phyloP scores from a whole-genome alignment of 2,888 invertebrate species.

The Loripinus fragilis region DNA sequence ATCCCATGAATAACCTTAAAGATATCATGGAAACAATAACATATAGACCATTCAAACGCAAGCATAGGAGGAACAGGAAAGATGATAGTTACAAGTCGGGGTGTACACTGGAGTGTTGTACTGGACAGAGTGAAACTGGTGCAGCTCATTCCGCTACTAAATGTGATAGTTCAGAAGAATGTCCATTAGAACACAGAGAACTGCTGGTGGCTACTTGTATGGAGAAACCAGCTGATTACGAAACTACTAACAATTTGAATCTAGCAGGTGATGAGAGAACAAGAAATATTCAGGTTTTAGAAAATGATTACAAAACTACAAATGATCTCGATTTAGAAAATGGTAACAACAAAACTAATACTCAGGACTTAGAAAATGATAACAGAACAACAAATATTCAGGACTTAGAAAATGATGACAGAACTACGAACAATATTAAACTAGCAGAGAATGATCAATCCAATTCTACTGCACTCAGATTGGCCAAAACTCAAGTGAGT shows the following conservation, averaged over 20 bases:
- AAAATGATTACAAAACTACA: too few relatives aligned
- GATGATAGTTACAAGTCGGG: constrained; percentile 34
- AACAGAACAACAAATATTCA: too few relatives aligned
- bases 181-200: constrained; percentile 11
- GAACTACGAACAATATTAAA: too few relatives aligned
- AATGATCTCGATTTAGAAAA: too few relatives aligned
- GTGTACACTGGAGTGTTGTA: constrained; percentile 56
- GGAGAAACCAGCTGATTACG: constrained; percentile 52
- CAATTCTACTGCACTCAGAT: too few relatives aligned
- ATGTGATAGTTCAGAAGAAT: neutral
- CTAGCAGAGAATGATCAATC: too few relatives aligned
- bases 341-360: too few relatives aligned
- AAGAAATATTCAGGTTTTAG: too few relatives aligned
- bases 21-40: constrained; percentile 67
- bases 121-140: neutral
- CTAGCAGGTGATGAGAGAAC: too few relatives aligned
- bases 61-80: constrained; percentile 20
- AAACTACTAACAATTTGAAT: constrained; percentile 34
- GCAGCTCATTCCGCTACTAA: neutral
- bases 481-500: too few relatives aligned
- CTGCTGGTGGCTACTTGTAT: constrained; percentile 40
- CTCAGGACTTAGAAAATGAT: too few relatives aligned
- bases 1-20: constrained; percentile 74
- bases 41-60: constrained; percentile 8
- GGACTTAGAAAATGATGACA: too few relatives aligned